Evolutionary conservation across 2,888 invertebrate species (phyloP), one percentile per base, ranked within the genome.

Genomic region (Orchesella flavescens): DNA sequence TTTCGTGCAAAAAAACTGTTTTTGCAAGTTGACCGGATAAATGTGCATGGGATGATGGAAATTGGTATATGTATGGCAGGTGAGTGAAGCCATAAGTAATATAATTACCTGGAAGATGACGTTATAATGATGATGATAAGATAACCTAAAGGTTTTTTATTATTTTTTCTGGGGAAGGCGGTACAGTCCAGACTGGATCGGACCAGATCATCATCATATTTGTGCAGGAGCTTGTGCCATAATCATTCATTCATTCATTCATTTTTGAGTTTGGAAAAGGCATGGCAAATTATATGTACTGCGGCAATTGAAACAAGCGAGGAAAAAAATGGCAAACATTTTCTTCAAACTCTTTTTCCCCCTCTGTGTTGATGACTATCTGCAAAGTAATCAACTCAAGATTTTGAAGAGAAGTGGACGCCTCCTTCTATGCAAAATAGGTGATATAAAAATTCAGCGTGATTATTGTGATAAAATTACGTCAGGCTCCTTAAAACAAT

Each of bases 351-450:
- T 7, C 34, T 34, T 34, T 34, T 34, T 34, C 34, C n/a, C n/a
- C n/a, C n/a, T 34, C 34, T 2, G 2, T 34, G 34, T 34, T 34
- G 34, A 34, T 7, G 34, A 7, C 34, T 34, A 34, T 34, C 34
- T 34, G 34, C 34, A 34, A 34, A 34, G 34, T 34, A 34, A 34
- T 34, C 34, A 34, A 34, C 34, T 34, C 34, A 34, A 34, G 34
- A 34, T 34, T 34, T 34, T 34, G 34, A 34, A n/a, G n/a, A n/a
- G n/a, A n/a, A n/a, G n/a, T n/a, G n/a, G 5, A 61, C 61, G 61
- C 61, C 61, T 24, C 61, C 61, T 34, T 2, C 61, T 61, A 61
- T 61, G 61, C 61, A 61, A 61, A 61, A 12, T 61, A 61, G 61
- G 23, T 13, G 61, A 23, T 4, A 61, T 61, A 61, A 61, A 53